Conservation (phyloP, 2,797 vertebrate genomes). For the Tauraco hartlaubi region DNA sequence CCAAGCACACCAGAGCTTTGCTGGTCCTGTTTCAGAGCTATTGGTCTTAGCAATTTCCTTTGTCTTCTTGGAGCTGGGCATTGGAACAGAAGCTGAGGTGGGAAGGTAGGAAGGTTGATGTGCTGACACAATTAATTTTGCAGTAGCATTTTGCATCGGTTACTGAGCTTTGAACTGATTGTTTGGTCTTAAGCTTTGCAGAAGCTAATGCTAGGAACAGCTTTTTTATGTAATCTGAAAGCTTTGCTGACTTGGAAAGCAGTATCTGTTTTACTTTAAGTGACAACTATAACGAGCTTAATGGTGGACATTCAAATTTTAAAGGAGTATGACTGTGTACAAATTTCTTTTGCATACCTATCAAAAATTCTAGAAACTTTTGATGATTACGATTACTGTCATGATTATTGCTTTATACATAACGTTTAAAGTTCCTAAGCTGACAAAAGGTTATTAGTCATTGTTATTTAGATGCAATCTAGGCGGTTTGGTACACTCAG, state of each 20-base stretch:
- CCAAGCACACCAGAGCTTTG: neutral
- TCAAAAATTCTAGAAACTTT: neutral
- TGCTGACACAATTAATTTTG: slow-evolving; percentile 35
- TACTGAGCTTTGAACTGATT: slow-evolving; percentile 63
- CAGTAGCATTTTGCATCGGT: slow-evolving; percentile 15
- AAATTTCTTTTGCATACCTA: neutral
- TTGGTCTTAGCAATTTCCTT: neutral
- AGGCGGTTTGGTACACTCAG: neutral
- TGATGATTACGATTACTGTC: neutral
- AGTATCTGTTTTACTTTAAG: slow-evolving; percentile 13
- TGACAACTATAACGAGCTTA: neutral
- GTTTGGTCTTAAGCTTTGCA: slow-evolving; percentile 59
- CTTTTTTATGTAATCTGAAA: slow-evolving; percentile 34
- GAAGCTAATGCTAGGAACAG: slow-evolving; percentile 43
- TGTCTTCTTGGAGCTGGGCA: neutral
- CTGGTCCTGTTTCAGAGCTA: neutral
- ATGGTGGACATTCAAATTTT: slow-evolving; percentile 25
- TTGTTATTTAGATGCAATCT: neutral
- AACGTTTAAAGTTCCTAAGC: neutral
- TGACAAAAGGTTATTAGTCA: neutral
- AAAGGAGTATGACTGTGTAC: neutral
- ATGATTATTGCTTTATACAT: neutral
- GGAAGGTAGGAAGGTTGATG: neutral
- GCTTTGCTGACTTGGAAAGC: slow-evolving; percentile 48
- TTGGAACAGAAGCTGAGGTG: neutral